These are phyloP conservation scores for Geopemphigus sp. DNA, from an alignment of 1,140 invertebrate species.

Conservation along the genomic window DNA sequence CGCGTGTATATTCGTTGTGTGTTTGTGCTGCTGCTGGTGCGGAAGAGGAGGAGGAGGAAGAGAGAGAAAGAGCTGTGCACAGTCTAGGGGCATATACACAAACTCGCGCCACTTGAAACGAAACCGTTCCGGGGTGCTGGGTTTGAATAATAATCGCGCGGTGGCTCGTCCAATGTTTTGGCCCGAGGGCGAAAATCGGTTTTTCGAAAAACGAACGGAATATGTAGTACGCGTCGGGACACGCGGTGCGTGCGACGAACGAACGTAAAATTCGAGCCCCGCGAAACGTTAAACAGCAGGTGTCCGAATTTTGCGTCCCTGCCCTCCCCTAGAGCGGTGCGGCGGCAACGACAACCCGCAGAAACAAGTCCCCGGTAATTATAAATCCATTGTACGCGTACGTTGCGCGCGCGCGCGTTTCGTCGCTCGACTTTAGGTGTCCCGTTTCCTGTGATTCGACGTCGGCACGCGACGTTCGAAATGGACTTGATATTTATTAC, in stretches of 20 bases:
- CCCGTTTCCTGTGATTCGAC: neutral
- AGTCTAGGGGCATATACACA: neutral
- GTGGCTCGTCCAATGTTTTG: constrained; percentile 29
- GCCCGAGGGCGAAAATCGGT: constrained; percentile 42
- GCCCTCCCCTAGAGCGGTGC: neutral
- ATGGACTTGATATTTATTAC: constrained; percentile 33
- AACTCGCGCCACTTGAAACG: constrained; percentile 28
- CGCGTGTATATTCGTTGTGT: neutral
- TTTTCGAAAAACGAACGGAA: constrained; percentile 29
- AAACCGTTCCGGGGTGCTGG: constrained; percentile 48
- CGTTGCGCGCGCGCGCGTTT: too few relatives aligned
- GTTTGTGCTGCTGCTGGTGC: constrained; percentile 33
- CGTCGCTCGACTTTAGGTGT: constrained; percentile 1
- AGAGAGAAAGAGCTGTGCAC: too few relatives aligned
- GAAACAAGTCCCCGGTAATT: neutral
- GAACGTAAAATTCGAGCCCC: constrained; percentile 18
- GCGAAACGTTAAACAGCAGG: constrained; percentile 34
- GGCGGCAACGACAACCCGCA: constrained; percentile 1
- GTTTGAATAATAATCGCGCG: constrained; percentile 42
- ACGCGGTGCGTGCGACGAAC: neutral
- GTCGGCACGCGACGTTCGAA: constrained; percentile 17
- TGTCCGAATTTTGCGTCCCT: neutral
- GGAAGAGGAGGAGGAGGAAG: neutral
- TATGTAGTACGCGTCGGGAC: neutral
- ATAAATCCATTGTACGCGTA: neutral